These are phyloP conservation scores for Pristionchus entomophagus DNA, from an alignment of 2,888 invertebrate genomes.

Conservation along the genomic window DNA sequence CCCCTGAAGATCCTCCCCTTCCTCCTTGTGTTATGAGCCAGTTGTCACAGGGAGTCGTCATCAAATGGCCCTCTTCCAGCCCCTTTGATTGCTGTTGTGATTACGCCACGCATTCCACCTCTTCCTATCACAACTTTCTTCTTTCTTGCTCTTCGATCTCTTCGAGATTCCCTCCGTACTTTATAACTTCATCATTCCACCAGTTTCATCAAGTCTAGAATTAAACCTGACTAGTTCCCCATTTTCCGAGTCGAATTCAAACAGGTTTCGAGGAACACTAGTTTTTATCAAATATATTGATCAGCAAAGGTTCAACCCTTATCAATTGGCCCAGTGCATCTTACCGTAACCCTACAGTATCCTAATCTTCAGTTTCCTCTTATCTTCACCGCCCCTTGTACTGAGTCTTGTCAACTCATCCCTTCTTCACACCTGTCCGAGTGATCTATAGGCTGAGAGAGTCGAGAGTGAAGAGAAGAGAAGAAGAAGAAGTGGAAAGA, in stretches of 20 bases:
- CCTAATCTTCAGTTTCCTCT: not conserved
- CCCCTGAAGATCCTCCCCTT: not conserved
- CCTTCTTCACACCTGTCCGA: not conserved
- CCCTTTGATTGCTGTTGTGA: not conserved
- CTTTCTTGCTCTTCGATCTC: too few relatives aligned
- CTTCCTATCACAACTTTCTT: not conserved
- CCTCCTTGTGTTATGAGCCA: not conserved
- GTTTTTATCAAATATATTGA: too few relatives aligned
- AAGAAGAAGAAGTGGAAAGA: not conserved
- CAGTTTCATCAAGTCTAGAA: too few relatives aligned
- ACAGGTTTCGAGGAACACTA: not conserved
- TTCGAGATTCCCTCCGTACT: too few relatives aligned
- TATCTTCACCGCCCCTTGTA: not conserved
- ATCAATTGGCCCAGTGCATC: too few relatives aligned
- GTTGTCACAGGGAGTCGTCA: not conserved
- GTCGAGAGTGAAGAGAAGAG: constrained; percentile 27
- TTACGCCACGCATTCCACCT: not conserved
- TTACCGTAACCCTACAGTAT: not conserved
- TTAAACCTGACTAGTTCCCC: too few relatives aligned
- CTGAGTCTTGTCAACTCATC: not conserved
- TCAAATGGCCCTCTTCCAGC: constrained; percentile 4
- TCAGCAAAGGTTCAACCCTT: too few relatives aligned
- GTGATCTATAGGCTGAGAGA: constrained; percentile 17
- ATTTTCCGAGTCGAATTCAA: too few relatives aligned
- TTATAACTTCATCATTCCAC: too few relatives aligned